Base-by-base conservation (phyloP, 2,113 vertebrate species). In the Sarotherodon lohbergeri region DNA sequence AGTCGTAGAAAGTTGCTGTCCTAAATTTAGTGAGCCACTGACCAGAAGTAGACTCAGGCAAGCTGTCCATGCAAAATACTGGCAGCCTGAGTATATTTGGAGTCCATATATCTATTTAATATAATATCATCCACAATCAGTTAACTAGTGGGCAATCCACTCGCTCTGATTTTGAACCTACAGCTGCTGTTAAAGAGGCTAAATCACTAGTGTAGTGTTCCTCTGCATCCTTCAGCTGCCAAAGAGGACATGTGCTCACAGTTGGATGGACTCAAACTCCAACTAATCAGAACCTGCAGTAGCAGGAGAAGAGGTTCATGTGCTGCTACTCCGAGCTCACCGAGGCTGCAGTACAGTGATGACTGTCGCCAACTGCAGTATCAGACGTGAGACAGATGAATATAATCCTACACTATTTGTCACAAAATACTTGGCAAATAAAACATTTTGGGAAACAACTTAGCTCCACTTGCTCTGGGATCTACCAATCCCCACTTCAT, bases 121-220 rank as follows among this genome's bases (percentile, higher is more conserved):
- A 73, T 55, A 55, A 48, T 3, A 27, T 16, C 41, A 29, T 16
- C 39, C 9, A 48, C 16, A 0, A 76, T 27, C 0, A 48, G 8
- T 48, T 46, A 73, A 73, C 22, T 10, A 11, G 9, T 27, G 12
- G 11, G 17, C 24, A 50, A 12, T 76, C 7, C 4, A 17, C 24
- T 76, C 6, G 0, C 43, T 76, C 16, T 12, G 43, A 76, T 12
- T 50, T 76, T 76, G 9, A 50, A 50, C 4, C 16, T 50, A 50
- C 71, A 29, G 43, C 29, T 76, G 24, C 43, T 76, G 24, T 17
- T 76, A 76, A 19, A 50, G 24, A 50, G 71, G 43, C 24, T 9
- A 76, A 48, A 48, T 76, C 24, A 11, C 43, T 19, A 12, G 14
- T 2, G 9, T 0, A 0, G 24, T 7, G 14, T 76, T 48, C 41